Percentiles rank a stretch among this genome's conserved stretches.
Conservation (phyloP, 1,140 invertebrate genomes). For the Portunus trituberculatus region DNA sequence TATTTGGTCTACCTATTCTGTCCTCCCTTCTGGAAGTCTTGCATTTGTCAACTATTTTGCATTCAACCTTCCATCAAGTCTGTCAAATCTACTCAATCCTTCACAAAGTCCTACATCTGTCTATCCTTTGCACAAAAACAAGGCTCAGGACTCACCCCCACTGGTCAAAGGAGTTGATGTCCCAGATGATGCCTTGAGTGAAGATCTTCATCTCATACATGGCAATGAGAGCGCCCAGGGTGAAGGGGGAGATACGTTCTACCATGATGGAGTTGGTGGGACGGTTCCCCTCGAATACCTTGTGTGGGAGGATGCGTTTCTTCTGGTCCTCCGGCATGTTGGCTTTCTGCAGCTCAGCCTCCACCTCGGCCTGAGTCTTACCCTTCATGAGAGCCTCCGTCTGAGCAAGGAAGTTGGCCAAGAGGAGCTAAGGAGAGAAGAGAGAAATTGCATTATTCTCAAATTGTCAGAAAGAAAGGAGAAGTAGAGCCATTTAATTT, state of each 20-base stretch:
- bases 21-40: too few relatives aligned
- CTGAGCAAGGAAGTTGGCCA: slow-evolving; percentile 99
- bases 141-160: slow-evolving; percentile 90
- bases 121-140: not conserved
- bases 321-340: slow-evolving; percentile 82
- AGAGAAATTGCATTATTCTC: not conserved
- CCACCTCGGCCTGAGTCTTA: slow-evolving; percentile 86
- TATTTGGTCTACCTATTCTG: too few relatives aligned
- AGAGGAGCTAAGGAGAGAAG: slow-evolving; percentile 88
- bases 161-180: slow-evolving; percentile 99
- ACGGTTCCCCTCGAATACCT: slow-evolving; percentile 97
- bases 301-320: slow-evolving; percentile 93
- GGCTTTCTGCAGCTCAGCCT: slow-evolving; percentile 80
- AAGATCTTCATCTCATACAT: slow-evolving; percentile 99
- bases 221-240: slow-evolving; percentile 96
- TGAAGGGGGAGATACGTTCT: slow-evolving; percentile 95
- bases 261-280: slow-evolving; percentile 99
- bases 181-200: slow-evolving; percentile 98
- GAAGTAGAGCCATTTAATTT: not conserved
- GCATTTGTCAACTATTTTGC: too few relatives aligned
- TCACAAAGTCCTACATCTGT: too few relatives aligned
- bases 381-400: slow-evolving; percentile 98
- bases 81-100: too few relatives aligned
- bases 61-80: too few relatives aligned
- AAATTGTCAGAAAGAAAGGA: slow-evolving; percentile 49